Percentiles rank a stretch among this genome's conserved stretches.
Evolutionary conservation across 2,888 invertebrate species (phyloP).

Genomic region (Mythimna vitellina): DNA sequence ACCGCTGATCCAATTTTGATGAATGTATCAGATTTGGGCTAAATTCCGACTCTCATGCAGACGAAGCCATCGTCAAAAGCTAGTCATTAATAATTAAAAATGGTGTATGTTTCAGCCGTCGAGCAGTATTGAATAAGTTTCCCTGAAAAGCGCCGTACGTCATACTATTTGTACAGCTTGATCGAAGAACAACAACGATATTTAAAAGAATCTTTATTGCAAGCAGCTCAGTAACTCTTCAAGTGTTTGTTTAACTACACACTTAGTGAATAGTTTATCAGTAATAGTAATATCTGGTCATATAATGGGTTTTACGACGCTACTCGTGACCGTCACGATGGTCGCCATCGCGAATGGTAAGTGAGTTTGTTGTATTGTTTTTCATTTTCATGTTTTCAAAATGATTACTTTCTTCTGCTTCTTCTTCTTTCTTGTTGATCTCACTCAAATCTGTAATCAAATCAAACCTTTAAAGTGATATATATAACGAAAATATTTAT

Average conservation of each 20-base stretch:
- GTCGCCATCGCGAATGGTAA: conserved; percentile 73
- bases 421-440: no score
- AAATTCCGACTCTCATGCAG: no score
- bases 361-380: conserved; percentile 44
- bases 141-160: conserved; percentile 70
- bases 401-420: no score
- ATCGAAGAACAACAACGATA: conserved; percentile 76
- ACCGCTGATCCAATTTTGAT: background rate
- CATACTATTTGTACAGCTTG: conserved; percentile 82
- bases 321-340: conserved; percentile 67
- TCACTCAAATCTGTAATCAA: no score
- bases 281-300: conserved; percentile 56
- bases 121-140: conserved; percentile 46
- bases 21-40: no score
- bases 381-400: background rate
- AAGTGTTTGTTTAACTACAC: conserved; percentile 65
- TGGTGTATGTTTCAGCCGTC: conserved; percentile 57
- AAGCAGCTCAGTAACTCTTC: conserved; percentile 73
- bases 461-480: no score
- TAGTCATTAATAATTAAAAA: background rate
- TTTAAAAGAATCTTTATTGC: conserved; percentile 76
- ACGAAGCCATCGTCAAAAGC: background rate
- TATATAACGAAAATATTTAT: no score
- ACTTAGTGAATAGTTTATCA: conserved; percentile 50
- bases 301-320: conserved; percentile 73